Base-by-base conservation (phyloP, 2,888 invertebrate species). In the Cephus sareptanus region DNA sequence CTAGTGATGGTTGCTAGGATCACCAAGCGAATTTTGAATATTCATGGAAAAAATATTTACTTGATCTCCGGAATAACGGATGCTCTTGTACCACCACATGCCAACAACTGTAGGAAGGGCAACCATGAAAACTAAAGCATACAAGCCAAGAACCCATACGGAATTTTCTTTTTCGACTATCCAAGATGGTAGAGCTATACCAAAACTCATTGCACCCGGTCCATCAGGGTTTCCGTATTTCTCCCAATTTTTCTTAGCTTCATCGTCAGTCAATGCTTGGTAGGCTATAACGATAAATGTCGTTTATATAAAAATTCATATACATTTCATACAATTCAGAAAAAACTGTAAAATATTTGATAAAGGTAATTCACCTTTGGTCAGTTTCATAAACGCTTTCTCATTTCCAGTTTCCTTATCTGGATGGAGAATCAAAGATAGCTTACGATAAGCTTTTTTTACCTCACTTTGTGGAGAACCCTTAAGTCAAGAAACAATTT, bases 161-260 rank as follows among this genome's bases (percentile, higher is more conserved):
- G 99, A 99, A 91, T 99, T 99, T 92, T 99, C 98, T 91, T 99
- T 98, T 90, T 99, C 99, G 13, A 99, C 98, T 91, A 99, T 98
- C 99, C 99, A 99, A 77, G 99, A 99, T 11, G 99, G 99, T 77
- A 99, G 92, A 11, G 99, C 99, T 90, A 99, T 99, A 79, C 99
- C 99, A 94, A 99, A 99, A 87, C 98, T 98, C 95, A 98, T 99
- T 34, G 98, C 99, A 82, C 98, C 99, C 0, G 99, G 99, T 4
- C 99, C 99, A 94, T 99, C 99, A 1, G 99, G 99, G 93, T 99
- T 99, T 34, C 99, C 99, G 94, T 99, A 98, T 91, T 97, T 97
- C 90, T 99, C 98, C 98, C 98, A 99, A 92, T 99, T 99, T 90
- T 96, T 96, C 82, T 97, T 94, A 3, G 99, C 97, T 91, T 99